Evolutionary conservation across 2,888 invertebrate genomes (phyloP), one percentile per base, ranked within the genome.

Genomic region (Drosophila multiciliata): DNA sequence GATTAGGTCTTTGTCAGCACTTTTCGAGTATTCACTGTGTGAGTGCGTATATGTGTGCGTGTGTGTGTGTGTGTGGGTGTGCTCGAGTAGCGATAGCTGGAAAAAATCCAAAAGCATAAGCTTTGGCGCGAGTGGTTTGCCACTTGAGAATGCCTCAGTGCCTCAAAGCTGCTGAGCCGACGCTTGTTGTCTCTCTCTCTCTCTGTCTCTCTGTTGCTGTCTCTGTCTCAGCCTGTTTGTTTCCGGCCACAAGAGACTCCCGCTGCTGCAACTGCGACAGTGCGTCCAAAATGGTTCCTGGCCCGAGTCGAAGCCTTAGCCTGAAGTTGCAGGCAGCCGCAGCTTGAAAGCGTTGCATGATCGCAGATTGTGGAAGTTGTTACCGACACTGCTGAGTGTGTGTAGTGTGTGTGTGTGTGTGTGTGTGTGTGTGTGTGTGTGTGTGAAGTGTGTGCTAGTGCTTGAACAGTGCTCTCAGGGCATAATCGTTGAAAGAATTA

Each of bases 1-100:
- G 88, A 91, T 91, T 84, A 90, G 83, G 84, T 90, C 91, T 87
- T 90, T 89, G 91, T 91, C 91, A 91, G 92, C 91, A 92, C 91
- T 91, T 91, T 55, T 92, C 87, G 81, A 91, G 91, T 90, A 79
- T 74, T 75, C 78, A 75, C 83, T 81, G 45, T 62, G 36, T 42
- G 42, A 45, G 29, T 50, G 58, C 66, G 62, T 76, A 48, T 48
- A 40, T 49, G 29, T 50, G 60, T 69, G 62, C 75, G 71, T 61
- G 65, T 66, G 54, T 73, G 53, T 60, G 48, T 62, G 42, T 75
- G 75, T 68, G 66, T 80, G 68, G 84, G 77, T 86, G 86, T 90
- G 88, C 85, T 90, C 77, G 87, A 90, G 88, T 90, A 85, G 85
- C 87, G 86, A 89, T 89, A 86, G 83, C 90, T 89, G 80, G 80